phyloP scores from a whole-genome alignment of 2,113 vertebrate genomes.

The Stictonetta naevosa region DNA sequence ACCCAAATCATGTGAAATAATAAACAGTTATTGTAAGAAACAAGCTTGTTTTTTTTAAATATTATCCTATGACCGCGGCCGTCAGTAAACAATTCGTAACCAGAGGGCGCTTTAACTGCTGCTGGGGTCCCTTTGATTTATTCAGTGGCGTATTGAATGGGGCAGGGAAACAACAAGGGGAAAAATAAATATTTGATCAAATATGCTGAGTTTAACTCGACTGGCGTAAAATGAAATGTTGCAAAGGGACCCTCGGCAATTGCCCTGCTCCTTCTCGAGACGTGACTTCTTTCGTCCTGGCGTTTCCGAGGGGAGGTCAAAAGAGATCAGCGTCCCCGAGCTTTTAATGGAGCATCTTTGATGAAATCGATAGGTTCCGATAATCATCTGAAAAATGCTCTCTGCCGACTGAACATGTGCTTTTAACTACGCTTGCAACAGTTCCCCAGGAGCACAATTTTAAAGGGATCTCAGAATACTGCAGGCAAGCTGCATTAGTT shows the following conservation, averaged over 20 bases:
- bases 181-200: constrained; percentile 69
- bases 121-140: constrained; percentile 48
- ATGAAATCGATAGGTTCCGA: constrained; percentile 48
- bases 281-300: not conserved
- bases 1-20: constrained; percentile 60
- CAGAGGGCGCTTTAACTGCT: constrained; percentile 30
- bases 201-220: constrained; percentile 47
- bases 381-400: not conserved
- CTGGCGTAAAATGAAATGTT: constrained; percentile 40
- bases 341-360: constrained; percentile 43
- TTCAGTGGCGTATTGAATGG: constrained; percentile 6
- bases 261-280: not conserved
- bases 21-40: constrained; percentile 70
- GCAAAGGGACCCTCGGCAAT: constrained; percentile 17
- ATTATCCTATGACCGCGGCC: constrained; percentile 39
- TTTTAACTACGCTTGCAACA: constrained; percentile 1
- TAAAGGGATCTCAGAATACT: not conserved
- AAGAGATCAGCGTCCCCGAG: not conserved
- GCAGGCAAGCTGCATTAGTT: not conserved
- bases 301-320: not conserved
- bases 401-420: not conserved
- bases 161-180: constrained; percentile 52
- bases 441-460: not conserved
- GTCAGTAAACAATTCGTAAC: constrained; percentile 61
- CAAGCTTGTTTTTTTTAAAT: constrained; percentile 49